These are phyloP conservation scores for Antitype chi DNA, from an alignment of 2,888 invertebrate species.

Conservation along the genomic window DNA sequence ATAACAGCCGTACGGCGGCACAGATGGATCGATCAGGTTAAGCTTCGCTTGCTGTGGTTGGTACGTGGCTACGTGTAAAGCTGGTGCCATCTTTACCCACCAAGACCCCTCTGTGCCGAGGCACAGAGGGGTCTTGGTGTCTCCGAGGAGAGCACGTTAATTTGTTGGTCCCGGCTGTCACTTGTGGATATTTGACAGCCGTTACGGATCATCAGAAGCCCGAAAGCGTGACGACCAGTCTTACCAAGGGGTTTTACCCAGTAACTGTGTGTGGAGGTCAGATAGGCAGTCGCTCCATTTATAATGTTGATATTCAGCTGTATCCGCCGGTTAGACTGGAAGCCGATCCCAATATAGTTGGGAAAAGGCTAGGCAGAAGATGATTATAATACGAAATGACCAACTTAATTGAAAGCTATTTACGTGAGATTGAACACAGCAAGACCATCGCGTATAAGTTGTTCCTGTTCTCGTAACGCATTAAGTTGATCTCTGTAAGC, in stretches of 20 bases:
- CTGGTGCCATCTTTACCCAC: not conserved
- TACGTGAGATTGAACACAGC: constrained; percentile 94
- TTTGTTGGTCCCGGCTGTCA: not conserved
- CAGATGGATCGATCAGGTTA: not conserved
- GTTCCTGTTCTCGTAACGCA: constrained; percentile 92
- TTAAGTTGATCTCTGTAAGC: constrained; percentile 89
- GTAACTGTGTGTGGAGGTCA: not conserved
- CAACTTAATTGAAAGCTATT: constrained; percentile 42
- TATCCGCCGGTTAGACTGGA: not conserved
- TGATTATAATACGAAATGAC: not conserved
- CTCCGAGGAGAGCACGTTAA: not conserved
- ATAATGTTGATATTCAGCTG: not conserved
- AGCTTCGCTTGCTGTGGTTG: not conserved
- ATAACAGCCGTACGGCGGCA: not conserved
- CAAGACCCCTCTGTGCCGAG: too few relatives aligned
- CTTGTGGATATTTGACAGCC: not conserved
- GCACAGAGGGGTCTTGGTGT: too few relatives aligned
- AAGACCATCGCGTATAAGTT: constrained; percentile 92
- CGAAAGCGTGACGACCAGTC: too few relatives aligned
- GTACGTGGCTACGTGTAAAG: too few relatives aligned
- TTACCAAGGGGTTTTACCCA: not conserved
- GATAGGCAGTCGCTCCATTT: too few relatives aligned
- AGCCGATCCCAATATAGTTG: not conserved
- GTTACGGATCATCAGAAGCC: not conserved
- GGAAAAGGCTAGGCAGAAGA: not conserved